Conservation (phyloP, 2,888 invertebrate genomes). For the Odontocolon sp. region DNA sequence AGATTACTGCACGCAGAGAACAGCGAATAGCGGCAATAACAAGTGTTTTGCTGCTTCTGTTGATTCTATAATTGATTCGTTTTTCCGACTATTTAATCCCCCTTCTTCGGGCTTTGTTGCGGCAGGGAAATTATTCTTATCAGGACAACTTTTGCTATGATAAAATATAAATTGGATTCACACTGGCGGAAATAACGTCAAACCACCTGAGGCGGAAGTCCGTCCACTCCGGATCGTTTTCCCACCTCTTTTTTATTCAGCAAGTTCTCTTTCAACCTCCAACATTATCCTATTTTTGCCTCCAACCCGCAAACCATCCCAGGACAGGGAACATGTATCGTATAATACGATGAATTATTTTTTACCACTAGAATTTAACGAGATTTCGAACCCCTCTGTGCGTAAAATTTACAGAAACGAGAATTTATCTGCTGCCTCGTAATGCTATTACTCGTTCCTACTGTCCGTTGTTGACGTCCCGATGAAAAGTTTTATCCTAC, state of each 20-base stretch:
- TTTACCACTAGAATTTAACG: neutral
- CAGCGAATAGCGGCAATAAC: too few relatives aligned
- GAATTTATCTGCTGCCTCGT: neutral
- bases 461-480: neutral
- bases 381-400: slow-evolving; percentile 7
- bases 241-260: neutral
- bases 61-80: too few relatives aligned
- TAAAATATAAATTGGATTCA: neutral
- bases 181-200: neutral
- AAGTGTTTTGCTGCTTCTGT: too few relatives aligned
- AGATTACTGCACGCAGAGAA: too few relatives aligned
- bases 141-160: neutral
- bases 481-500: slow-evolving; percentile 13
- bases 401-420: slow-evolving; percentile 5
- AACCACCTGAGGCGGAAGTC: neutral
- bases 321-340: neutral
- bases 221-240: neutral
- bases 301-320: neutral
- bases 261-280: neutral
- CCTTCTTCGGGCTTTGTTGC: too few relatives aligned
- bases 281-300: neutral
- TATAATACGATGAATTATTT: neutral
- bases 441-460: neutral
- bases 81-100: too few relatives aligned
- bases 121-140: too few relatives aligned